A percentile compares a stretch with the other conserved stretches of the same genome.
Conservation (phyloP, 2,797 vertebrate genomes). For the Anguilla pacifica region DNA sequence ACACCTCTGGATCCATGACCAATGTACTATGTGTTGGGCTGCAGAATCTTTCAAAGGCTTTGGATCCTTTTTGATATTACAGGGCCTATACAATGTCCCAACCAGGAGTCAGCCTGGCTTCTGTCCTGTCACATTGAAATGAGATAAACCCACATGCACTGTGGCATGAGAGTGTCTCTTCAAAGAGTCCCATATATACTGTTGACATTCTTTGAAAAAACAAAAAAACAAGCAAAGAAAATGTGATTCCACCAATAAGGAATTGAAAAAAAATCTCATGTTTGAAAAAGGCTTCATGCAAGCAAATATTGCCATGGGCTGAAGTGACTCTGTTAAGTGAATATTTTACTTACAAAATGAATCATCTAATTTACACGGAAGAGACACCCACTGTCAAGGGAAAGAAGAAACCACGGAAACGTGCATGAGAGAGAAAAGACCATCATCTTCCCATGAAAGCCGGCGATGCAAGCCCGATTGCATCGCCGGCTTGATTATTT, state of each 20-base stretch:
- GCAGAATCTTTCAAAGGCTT: background rate
- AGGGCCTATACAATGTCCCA: background rate
- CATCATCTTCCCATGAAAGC: background rate
- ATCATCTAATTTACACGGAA: background rate
- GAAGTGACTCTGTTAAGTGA: constrained; percentile 5
- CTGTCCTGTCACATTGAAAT: background rate
- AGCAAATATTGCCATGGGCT: background rate
- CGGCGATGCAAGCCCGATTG: background rate
- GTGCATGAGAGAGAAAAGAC: background rate
- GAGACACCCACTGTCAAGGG: background rate
- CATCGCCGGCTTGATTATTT: too few species aligned
- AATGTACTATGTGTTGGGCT: background rate
- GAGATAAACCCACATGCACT: background rate
- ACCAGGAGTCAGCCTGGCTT: background rate
- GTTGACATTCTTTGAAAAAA: background rate
- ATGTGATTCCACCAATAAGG: background rate
- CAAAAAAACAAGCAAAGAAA: background rate
- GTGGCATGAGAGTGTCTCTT: background rate
- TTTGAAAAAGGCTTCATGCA: background rate
- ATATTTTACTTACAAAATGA: constrained; percentile 12
- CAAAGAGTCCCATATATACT: background rate
- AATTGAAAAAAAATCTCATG: background rate
- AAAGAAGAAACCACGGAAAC: background rate
- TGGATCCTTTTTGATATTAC: background rate
- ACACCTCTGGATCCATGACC: background rate